Percentiles rank a stretch among this genome's conserved stretches.
These are phyloP conservation scores for Ectropis crepuscularia DNA, from an alignment of 2,888 invertebrate species.

Conservation along the genomic window DNA sequence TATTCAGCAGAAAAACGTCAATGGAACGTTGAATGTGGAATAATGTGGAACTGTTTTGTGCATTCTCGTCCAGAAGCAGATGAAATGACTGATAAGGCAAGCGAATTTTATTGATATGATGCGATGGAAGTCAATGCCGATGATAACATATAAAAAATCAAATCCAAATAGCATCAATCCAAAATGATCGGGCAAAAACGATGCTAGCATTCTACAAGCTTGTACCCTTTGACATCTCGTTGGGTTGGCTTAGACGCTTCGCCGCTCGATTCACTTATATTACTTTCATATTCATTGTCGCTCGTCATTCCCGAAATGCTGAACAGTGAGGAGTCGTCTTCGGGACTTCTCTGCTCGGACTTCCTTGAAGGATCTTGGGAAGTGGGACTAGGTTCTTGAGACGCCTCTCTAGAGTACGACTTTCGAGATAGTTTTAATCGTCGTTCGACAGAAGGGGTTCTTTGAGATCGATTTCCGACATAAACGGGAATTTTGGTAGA, in stretches of 20 bases:
- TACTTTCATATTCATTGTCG: slow-evolving; percentile 84
- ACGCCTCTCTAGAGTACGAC: slow-evolving; percentile 71
- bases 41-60: slow-evolving; percentile 27
- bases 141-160: slow-evolving; percentile 50
- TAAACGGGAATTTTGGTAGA: slow-evolving; percentile 91
- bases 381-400: slow-evolving; percentile 78
- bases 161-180: slow-evolving; percentile 71
- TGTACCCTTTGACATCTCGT: slow-evolving; percentile 81
- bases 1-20: slow-evolving; percentile 7
- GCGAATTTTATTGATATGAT: slow-evolving; percentile 36
- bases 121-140: slow-evolving; percentile 45
- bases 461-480: slow-evolving; percentile 86
- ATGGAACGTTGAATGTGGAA: slow-evolving; percentile 9
- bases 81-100: slow-evolving; percentile 37
- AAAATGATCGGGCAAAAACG: slow-evolving; percentile 72
- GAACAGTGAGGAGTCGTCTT: slow-evolving; percentile 83
- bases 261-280: slow-evolving; percentile 82
- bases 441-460: slow-evolving; percentile 80
- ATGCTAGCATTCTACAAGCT: slow-evolving; percentile 79
- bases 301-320: slow-evolving; percentile 85
- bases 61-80: slow-evolving; percentile 41
- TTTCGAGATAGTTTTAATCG: slow-evolving; percentile 63
- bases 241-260: slow-evolving; percentile 78
- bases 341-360: slow-evolving; percentile 82
- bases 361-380: slow-evolving; percentile 78